Base-by-base conservation (phyloP, 1,140 invertebrate genomes). In the Orchesella cincta region DNA sequence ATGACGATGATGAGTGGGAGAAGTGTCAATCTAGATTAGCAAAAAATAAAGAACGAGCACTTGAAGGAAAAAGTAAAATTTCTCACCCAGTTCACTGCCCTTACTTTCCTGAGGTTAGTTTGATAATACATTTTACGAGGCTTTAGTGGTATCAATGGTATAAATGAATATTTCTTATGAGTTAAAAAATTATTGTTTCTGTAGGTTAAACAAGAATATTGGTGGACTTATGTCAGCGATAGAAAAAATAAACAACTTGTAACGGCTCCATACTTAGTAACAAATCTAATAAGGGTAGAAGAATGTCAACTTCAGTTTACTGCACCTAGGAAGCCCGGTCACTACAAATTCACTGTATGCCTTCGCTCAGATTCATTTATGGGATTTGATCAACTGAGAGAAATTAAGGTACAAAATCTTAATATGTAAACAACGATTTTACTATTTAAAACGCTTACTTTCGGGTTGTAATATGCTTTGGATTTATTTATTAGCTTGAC, bases 171-270 rank as follows among this genome's bases (percentile, higher is more conserved):
- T 46, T 46, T 46, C 39, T 20, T 54, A n/a, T 20, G 12, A 18
- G 33, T 28, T 20, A 14, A 67, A 52, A 20, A 72, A 54, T 14
- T 78, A 73, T 46, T 81, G 76, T 76, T 79, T 78, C 84, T 84
- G 14, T 76, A 92, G 88, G 94, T 96, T 81, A 99, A 99, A 86
- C 97, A 98, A 85, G 98, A 99, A 86, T 98, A 94, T 85, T 99
- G 98, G 98, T 99, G 97, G 96, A 92, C 97, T 29, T 99, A 99
- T 86, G 92, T 99, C 76, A 93, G 93, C 85, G 97, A 99, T 87
- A 90, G 93, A 76, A 98, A 98, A 86, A 93, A 92, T 77, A 91
- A 92, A 80, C 92, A 93, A 67, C 86, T 99, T 67, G 89, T 98
- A 28, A 97, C 97, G 51, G 91, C 93, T 71, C 96, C 97, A 52